phyloP scores from a whole-genome alignment of 2,113 vertebrate genomes.

The Dolichallabes microphthalmus region DNA sequence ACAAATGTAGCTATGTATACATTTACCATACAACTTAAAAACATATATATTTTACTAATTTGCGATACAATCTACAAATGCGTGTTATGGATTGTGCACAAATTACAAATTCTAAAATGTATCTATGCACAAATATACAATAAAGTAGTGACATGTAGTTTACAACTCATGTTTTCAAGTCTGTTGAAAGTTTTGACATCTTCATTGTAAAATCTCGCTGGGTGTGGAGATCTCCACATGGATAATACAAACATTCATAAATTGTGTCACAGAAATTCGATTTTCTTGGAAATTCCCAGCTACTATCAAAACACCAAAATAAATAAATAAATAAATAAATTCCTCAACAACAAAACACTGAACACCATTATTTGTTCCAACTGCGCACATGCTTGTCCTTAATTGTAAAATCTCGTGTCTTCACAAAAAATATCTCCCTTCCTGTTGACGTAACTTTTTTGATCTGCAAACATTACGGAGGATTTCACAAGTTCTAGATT shows the following conservation, averaged over 20 bases:
- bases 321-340: too few species aligned
- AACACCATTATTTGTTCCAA: background rate
- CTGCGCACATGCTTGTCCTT: background rate
- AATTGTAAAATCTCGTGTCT: background rate
- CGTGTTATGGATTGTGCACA: too few species aligned
- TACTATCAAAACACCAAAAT: background rate
- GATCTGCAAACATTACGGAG: background rate
- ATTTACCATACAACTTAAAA: too few species aligned
- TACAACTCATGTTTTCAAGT: background rate
- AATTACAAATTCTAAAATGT: too few species aligned
- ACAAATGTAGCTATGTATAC: too few species aligned
- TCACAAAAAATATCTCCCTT: background rate
- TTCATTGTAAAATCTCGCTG: background rate
- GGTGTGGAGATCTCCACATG: background rate
- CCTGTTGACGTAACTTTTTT: background rate
- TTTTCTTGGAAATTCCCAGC: too few species aligned
- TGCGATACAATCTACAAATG: too few species aligned
- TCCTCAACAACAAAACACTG: background rate
- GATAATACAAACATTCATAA: background rate
- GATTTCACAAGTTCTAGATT: background rate
- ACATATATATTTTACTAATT: too few species aligned
- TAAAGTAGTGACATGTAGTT: too few species aligned
- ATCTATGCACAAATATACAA: too few species aligned
- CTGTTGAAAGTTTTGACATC: background rate
- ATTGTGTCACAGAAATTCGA: background rate